Conservation (phyloP, 2,888 invertebrate species). For the Drosophila percnosoma region DNA sequence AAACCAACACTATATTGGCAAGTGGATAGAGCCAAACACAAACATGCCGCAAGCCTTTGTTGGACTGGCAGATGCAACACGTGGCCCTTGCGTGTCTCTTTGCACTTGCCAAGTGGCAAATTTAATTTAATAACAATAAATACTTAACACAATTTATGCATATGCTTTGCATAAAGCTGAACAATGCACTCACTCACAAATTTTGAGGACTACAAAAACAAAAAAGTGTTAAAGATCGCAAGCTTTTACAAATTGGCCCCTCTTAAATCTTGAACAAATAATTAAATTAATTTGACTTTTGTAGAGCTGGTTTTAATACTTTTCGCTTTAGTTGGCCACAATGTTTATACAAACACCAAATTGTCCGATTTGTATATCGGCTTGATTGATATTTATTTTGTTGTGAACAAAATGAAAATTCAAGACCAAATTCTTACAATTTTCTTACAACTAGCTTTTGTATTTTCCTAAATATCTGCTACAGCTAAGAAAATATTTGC, state of each 20-base stretch:
- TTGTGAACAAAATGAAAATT: background rate
- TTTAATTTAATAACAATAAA: constrained; percentile 77
- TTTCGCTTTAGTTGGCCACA: background rate
- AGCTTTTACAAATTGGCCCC: background rate
- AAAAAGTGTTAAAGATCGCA: background rate
- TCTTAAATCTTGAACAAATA: background rate
- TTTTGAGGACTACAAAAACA: background rate
- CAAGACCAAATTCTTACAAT: background rate
- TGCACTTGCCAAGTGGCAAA: constrained; percentile 70
- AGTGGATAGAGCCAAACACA: constrained; percentile 16
- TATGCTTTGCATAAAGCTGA: constrained; percentile 12
- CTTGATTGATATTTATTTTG: background rate
- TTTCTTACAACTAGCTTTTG: background rate
- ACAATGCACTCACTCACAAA: constrained; percentile 9
- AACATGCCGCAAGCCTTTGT: constrained; percentile 39
- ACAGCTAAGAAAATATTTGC: background rate
- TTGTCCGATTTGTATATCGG: background rate
- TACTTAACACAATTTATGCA: constrained; percentile 72
- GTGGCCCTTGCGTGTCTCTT: constrained; percentile 75
- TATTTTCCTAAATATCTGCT: background rate
- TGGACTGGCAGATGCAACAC: constrained; percentile 55
- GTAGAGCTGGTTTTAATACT: background rate
- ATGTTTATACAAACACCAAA: background rate
- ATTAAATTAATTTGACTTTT: background rate
- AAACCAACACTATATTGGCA: constrained; percentile 3